Conservation (phyloP, 35 echinoderm and acorn worm species). For the Heliocidaris tuberculata region DNA sequence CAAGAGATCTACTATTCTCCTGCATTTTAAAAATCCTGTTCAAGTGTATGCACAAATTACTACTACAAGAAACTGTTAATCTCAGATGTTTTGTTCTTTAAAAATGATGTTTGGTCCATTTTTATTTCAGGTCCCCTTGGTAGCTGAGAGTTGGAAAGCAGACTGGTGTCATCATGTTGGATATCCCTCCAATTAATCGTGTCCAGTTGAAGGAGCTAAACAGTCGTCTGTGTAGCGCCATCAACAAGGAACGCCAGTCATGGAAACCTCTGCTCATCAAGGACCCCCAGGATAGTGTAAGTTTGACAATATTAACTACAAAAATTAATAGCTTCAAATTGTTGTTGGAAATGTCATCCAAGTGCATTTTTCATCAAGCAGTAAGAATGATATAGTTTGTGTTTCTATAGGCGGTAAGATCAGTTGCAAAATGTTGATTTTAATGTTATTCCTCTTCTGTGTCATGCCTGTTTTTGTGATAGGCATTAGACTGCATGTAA, state of each 20-base stretch:
- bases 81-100: background rate
- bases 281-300: conserved; percentile 75
- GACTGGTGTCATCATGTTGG: conserved; percentile 68
- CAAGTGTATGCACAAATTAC: too few species aligned
- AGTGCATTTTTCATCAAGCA: too few species aligned
- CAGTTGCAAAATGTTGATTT: too few species aligned
- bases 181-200: conserved; percentile 61
- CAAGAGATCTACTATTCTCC: too few species aligned
- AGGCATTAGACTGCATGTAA: too few species aligned
- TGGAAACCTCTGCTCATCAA: conserved; percentile 72
- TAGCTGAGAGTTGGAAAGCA: conserved; percentile 46
- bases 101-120: background rate
- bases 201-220: conserved; percentile 59
- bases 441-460: too few species aligned
- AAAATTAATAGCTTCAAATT: too few species aligned
- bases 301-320: background rate
- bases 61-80: background rate
- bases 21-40: too few species aligned
- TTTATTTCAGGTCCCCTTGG: conserved; percentile 59
- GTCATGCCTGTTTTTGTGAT: too few species aligned
- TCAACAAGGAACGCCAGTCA: conserved; percentile 74
- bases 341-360: too few species aligned
- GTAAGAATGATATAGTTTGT: too few species aligned
- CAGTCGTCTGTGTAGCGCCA: conserved; percentile 59
- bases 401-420: too few species aligned